Conservation (phyloP, 2,113 vertebrate genomes). For the Catharus bicknelli region DNA sequence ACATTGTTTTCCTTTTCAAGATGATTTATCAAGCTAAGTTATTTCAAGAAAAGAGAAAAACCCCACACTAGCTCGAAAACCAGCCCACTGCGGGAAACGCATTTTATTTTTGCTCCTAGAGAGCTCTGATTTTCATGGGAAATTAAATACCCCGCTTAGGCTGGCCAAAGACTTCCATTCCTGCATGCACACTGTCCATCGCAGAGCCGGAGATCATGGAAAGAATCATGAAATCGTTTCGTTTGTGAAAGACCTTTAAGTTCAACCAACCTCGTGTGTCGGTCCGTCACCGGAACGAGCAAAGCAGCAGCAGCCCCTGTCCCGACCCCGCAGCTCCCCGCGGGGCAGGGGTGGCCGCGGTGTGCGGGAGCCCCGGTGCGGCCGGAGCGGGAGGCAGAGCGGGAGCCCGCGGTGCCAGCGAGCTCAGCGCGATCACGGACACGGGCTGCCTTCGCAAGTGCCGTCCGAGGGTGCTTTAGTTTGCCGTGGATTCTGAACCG, state of each 20-base stretch:
- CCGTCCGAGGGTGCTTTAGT: accelerated
- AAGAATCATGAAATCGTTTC: background rate
- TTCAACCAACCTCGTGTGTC: background rate
- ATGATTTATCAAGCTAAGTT: background rate
- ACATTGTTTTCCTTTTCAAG: background rate
- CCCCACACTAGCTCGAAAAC: background rate
- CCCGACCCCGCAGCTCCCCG: background rate
- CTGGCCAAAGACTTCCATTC: background rate
- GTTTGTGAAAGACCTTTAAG: background rate
- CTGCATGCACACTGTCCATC: background rate
- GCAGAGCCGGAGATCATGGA: background rate
- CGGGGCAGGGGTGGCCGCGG: background rate
- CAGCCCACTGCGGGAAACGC: background rate
- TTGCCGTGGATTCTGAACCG: background rate
- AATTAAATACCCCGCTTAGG: background rate
- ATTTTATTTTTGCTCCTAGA: background rate
- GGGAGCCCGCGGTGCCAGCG: background rate
- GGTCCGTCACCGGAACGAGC: background rate
- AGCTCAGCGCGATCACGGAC: background rate
- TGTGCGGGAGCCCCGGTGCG: background rate
- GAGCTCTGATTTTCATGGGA: background rate
- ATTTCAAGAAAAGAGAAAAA: background rate
- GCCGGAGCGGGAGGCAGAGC: background rate
- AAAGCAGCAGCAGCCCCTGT: background rate
- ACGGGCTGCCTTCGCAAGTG: accelerated